Evolutionary conservation across 1,140 invertebrate species (phyloP), one percentile per base, ranked within the genome.

Genomic region (Branchinecta lindahli): DNA sequence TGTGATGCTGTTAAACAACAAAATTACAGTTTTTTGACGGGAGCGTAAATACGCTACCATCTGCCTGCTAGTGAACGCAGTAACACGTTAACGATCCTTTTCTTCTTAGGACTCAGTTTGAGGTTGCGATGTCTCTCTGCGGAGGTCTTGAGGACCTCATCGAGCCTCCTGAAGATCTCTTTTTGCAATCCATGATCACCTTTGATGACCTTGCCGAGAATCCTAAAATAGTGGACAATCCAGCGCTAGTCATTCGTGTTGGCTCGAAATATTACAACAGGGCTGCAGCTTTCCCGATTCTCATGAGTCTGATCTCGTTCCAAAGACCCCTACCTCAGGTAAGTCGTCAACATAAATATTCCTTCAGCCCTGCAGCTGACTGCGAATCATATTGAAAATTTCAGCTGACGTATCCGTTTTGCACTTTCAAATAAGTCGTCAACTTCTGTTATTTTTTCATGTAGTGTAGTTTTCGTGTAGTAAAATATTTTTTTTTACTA

Each of bases 181-280:
- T 95, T 77, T 82, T 86, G 72, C 84, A 88, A 69, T 84, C 87
- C 75, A 78, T 89, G 47, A 81, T 98, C 9, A 85, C 86, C 44
- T 94, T 86, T 78, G 89, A 91, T 72, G 89, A 94, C 78, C 85
- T 96, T 72, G 87, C 85, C 76, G 83, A 87, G 71, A 88, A 92
- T 79, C 88, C 91, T 47, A 83, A 83, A 12, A 77, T 95, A 66
- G 83, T 92, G 66, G 84, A 87, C 70, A 88, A 92, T 79, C 89
- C 91, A 21, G 88, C 90, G 77, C 83, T 98, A 69, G 88, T 96
- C 20, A 87, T 96, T 72, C 87, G 90, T 76, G 85, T 97, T 46
- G 88, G 87, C 75, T 87, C 87, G 71, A 91, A 93, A 81, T 91
- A 86, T 79, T 90, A 92, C 80, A 91, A 88, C 75, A 96, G 94